Percentiles rank a stretch among this genome's conserved stretches.
Conservation (phyloP, 30 jellyfish, hydroid and myxozoan species). For the Haliclystus octoradiatus region DNA sequence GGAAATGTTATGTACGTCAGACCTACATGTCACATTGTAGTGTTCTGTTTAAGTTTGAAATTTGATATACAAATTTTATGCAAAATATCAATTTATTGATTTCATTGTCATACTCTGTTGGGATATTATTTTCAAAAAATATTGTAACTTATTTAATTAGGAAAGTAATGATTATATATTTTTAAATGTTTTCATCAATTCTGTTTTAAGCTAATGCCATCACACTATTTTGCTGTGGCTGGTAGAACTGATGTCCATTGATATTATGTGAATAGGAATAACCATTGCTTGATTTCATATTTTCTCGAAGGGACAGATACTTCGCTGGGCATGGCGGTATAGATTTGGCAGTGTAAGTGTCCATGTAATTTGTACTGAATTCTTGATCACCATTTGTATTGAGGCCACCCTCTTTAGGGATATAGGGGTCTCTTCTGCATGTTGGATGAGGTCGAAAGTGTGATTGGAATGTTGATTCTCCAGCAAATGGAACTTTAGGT, state of each 20-base stretch:
- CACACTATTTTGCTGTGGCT: no score
- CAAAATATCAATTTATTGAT: no score
- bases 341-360: constrained; percentile 34
- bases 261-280: constrained; percentile 41
- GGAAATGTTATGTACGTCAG: no score
- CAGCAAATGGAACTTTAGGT: constrained; percentile 76
- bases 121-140: no score
- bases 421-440: constrained; percentile 50
- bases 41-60: no score
- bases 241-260: constrained; percentile 83
- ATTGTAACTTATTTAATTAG: no score
- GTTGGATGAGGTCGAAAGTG: constrained; percentile 55
- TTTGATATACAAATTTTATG: no score
- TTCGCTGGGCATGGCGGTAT: constrained; percentile 87
- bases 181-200: no score
- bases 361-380: constrained; percentile 58
- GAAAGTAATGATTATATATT: no score
- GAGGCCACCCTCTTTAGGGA: constrained; percentile 74
- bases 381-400: constrained; percentile 58
- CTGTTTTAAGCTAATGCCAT: no score
- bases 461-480: constrained; percentile 70
- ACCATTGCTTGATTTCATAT: constrained; percentile 25
- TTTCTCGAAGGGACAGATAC: constrained; percentile 36
- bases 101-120: no score
- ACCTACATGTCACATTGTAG: no score